phyloP scores from a whole-genome alignment of 2,888 invertebrate genomes.

The Tipula helvola region DNA sequence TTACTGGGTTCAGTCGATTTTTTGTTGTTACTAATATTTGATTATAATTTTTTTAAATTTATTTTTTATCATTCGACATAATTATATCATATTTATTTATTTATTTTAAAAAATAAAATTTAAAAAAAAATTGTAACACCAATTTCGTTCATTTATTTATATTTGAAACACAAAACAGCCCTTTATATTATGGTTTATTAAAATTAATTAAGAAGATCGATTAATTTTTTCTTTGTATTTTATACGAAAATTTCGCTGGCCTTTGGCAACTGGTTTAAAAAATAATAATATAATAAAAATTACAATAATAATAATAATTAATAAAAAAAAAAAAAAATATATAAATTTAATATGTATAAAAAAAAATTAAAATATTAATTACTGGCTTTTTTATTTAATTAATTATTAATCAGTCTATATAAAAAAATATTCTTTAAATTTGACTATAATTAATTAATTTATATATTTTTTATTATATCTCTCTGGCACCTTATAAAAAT shows the following conservation, averaged over 20 bases:
- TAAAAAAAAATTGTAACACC: neutral
- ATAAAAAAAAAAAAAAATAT: neutral
- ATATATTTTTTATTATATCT: neutral
- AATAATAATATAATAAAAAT: neutral
- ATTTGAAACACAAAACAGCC: neutral
- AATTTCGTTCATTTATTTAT: neutral
- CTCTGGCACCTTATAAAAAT: neutral
- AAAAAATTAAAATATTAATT: neutral
- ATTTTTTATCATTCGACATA: neutral
- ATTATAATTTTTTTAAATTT: neutral
- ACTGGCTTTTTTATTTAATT: neutral
- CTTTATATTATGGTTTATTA: neutral
- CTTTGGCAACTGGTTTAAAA: conserved; percentile 10
- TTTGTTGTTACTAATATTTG: neutral
- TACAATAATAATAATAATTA: neutral
- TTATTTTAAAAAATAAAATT: neutral
- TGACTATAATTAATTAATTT: neutral
- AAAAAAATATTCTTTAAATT: neutral
- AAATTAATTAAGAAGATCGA: neutral
- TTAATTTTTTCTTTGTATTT: neutral
- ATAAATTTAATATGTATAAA: neutral
- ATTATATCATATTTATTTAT: neutral
- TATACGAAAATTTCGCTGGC: neutral
- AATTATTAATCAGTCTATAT: neutral
- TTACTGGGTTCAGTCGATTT: conserved; percentile 8